These are phyloP conservation scores for Incurvaria masculella DNA, from an alignment of 2,888 invertebrate genomes.

Conservation along the genomic window DNA sequence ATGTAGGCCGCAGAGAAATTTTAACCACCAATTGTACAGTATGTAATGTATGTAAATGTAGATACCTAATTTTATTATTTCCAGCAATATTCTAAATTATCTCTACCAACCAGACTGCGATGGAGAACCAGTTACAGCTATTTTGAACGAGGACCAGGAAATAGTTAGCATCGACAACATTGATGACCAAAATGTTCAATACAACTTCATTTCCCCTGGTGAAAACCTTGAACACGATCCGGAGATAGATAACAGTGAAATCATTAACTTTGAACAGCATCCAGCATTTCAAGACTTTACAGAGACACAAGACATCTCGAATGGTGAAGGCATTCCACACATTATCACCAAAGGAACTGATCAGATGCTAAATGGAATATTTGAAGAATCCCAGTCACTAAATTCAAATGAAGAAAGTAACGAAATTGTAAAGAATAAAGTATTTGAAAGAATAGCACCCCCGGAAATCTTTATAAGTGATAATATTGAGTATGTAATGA, in stretches of 20 bases:
- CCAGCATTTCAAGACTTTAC: neutral
- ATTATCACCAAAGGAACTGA: too few relatives aligned
- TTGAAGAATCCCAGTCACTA: too few relatives aligned
- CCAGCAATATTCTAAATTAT: conserved; percentile 11
- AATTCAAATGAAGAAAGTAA: too few relatives aligned
- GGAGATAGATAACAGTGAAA: too few relatives aligned
- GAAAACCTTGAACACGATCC: neutral
- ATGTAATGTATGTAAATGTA: neutral
- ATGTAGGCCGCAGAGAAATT: too few relatives aligned
- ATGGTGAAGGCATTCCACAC: neutral
- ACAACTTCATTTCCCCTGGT: neutral
- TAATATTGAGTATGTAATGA: neutral
- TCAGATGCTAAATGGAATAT: too few relatives aligned
- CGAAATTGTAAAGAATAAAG: too few relatives aligned
- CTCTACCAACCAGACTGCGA: conserved; percentile 7
- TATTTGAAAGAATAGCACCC: too few relatives aligned
- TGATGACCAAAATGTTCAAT: neutral
- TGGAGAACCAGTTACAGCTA: neutral
- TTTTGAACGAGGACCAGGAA: conserved; percentile 7
- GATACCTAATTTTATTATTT: conserved; percentile 2
- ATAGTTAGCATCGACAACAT: conserved; percentile 5
- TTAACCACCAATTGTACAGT: too few relatives aligned
- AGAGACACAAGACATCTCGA: neutral
- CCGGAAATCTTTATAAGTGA: too few relatives aligned
- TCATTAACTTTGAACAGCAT: neutral